These are phyloP conservation scores for Hybognathus amarus DNA, from an alignment of 2,797 vertebrate genomes.

Conservation along the genomic window DNA sequence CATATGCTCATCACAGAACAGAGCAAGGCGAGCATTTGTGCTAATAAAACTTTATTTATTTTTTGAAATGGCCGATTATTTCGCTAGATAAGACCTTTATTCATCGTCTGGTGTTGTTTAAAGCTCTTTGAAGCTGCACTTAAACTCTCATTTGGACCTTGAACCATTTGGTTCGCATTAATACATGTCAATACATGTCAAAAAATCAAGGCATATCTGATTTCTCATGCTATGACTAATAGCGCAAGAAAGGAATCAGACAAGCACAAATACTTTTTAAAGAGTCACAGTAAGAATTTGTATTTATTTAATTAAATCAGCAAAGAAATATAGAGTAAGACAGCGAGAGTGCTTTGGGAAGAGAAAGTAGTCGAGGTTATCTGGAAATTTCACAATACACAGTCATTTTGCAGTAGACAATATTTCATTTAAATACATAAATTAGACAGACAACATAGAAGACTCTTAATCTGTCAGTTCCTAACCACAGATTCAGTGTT, in stretches of 20 bases:
- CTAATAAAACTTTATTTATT: too few species aligned
- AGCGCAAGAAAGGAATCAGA: neutral
- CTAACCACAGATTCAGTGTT: constrained; percentile 54
- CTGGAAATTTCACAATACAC: constrained; percentile 44
- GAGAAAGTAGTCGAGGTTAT: constrained; percentile 54
- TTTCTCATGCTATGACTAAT: neutral
- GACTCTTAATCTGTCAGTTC: constrained; percentile 53
- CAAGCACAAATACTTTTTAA: neutral
- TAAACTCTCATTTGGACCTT: too few species aligned
- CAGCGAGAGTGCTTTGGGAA: constrained; percentile 49
- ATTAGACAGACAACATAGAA: constrained; percentile 57
- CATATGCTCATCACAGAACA: too few species aligned
- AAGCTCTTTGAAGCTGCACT: too few species aligned
- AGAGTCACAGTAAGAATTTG: constrained; percentile 39
- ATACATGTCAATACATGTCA: neutral
- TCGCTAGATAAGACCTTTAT: too few species aligned
- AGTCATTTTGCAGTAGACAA: constrained; percentile 48
- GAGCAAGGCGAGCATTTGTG: too few species aligned
- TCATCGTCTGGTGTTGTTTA: too few species aligned
- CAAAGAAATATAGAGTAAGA: constrained; percentile 46
- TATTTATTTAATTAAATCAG: constrained; percentile 76
- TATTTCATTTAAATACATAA: constrained; percentile 74
- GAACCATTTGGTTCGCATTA: too few species aligned
- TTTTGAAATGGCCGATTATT: too few species aligned
- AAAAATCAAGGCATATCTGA: neutral